Conservation (phyloP, 53 echinoderm and acorn worm genomes). For the Crossaster papposus region DNA sequence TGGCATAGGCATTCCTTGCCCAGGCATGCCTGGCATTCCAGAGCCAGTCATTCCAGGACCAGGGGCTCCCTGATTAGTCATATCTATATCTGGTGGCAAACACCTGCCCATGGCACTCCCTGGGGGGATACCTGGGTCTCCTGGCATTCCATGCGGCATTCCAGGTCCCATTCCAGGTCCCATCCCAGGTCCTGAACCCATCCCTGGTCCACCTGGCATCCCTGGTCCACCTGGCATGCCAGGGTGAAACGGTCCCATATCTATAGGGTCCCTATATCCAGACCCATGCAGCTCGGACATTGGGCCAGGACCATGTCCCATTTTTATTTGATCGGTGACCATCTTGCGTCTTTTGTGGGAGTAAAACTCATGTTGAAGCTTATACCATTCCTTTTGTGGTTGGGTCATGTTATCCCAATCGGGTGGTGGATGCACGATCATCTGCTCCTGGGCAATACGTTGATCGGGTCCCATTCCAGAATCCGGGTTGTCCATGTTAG, state of each 20-base stretch:
- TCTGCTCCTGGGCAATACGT: slow-evolving; percentile 76
- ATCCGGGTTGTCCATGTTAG: slow-evolving; percentile 76
- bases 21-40: slow-evolving; percentile 61
- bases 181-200: slow-evolving; percentile 1
- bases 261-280: slow-evolving; percentile 28
- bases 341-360: slow-evolving; percentile 85
- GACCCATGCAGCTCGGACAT: slow-evolving; percentile 58
- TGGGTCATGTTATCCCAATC: slow-evolving; percentile 92
- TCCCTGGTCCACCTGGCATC: slow-evolving; percentile 18
- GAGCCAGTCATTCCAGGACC: slow-evolving; percentile 56
- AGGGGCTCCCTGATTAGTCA: slow-evolving; percentile 24
- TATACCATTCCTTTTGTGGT: slow-evolving; percentile 92
- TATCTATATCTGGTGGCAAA: slow-evolving; percentile 49
- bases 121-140: slow-evolving; percentile 35
- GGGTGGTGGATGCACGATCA: slow-evolving; percentile 78
- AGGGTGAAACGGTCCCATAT: slow-evolving; percentile 32
- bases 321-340: slow-evolving; percentile 80
- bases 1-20: slow-evolving; percentile 56
- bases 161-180: slow-evolving; percentile 47
- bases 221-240: slow-evolving; percentile 47
- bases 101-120: slow-evolving; percentile 46
- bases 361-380: slow-evolving; percentile 97
- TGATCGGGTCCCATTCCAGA: slow-evolving; percentile 77
- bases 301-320: slow-evolving; percentile 64
- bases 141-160: slow-evolving; percentile 57